phyloP scores from a whole-genome alignment of 2,888 invertebrate species.

The Cylindroiulus punctatus region DNA sequence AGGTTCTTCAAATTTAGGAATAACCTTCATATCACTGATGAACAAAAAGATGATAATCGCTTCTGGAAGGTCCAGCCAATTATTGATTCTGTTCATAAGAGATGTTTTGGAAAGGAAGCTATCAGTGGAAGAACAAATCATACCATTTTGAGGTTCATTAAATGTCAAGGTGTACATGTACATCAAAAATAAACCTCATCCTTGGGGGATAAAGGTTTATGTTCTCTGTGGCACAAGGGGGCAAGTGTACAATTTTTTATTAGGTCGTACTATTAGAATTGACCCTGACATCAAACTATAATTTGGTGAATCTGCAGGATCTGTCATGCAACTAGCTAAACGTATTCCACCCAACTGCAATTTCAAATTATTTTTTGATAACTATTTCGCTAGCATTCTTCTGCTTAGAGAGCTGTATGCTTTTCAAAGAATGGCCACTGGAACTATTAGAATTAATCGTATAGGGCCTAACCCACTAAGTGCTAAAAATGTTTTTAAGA shows the following conservation, averaged over 20 bases:
- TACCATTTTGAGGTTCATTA: constrained; percentile 62
- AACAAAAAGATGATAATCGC: constrained; percentile 57
- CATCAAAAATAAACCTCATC: constrained; percentile 63
- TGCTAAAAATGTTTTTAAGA: too few species aligned
- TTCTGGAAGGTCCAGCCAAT: constrained; percentile 61
- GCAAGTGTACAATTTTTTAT: constrained; percentile 61
- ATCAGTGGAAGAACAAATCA: constrained; percentile 63
- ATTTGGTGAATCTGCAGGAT: too few species aligned
- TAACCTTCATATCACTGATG: constrained; percentile 59
- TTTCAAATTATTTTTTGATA: too few species aligned
- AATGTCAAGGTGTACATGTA: constrained; percentile 62
- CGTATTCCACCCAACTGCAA: too few species aligned
- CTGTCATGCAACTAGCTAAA: too few species aligned
- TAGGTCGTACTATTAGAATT: too few species aligned
- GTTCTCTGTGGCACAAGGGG: constrained; percentile 61
- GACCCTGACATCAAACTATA: too few species aligned
- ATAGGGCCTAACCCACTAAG: too few species aligned
- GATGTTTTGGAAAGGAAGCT: constrained; percentile 68
- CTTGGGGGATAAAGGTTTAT: constrained; percentile 62
- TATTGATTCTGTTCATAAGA: constrained; percentile 58
- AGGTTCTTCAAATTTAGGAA: constrained; percentile 58
- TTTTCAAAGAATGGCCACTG: too few species aligned
- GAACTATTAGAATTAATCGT: too few species aligned
- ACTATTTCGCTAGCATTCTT: too few species aligned
- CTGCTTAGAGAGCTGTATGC: too few species aligned